Evolutionary conservation across 2,888 invertebrate species (phyloP).

Genomic region (Rhynchonema sp.): DNA sequence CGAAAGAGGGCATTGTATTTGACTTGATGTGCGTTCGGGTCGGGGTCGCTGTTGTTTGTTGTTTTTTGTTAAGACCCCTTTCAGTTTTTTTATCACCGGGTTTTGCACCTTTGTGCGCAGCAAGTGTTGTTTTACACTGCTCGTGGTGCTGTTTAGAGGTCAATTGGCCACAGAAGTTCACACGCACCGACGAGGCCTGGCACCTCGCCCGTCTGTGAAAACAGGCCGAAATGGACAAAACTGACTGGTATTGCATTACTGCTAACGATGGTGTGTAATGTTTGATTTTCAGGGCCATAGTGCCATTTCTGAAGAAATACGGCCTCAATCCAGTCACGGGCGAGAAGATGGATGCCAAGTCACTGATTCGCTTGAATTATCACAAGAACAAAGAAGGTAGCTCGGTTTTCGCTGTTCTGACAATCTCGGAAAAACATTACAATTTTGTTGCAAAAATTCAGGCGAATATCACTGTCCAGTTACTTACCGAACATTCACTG

Average conservation of each 20-base stretch:
- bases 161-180: too few species aligned
- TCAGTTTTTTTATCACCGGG: too few species aligned
- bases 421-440: not conserved
- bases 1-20: constrained; percentile 71
- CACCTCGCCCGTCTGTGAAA: too few species aligned
- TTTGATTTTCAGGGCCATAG: constrained; percentile 40
- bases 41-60: too few species aligned
- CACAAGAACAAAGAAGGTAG: constrained; percentile 53
- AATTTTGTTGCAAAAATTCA: too few species aligned
- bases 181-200: too few species aligned
- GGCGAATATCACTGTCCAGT: constrained; percentile 26
- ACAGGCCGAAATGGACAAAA: too few species aligned
- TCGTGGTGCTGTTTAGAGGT: too few species aligned
- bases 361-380: constrained; percentile 63
- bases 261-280: too few species aligned
- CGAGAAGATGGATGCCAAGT: constrained; percentile 59
- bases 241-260: not conserved
- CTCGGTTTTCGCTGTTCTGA: not conserved
- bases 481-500: constrained; percentile 49
- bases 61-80: too few species aligned
- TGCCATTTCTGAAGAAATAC: constrained; percentile 68
- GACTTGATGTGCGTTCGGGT: constrained; percentile 48
- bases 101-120: too few species aligned
- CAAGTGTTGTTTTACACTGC: too few species aligned
- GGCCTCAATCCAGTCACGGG: constrained; percentile 86